A percentile compares a stretch with the other conserved stretches of the same genome.
Evolutionary conservation across 2,888 invertebrate species (phyloP).

Genomic region (Diloba caeruleocephala): DNA sequence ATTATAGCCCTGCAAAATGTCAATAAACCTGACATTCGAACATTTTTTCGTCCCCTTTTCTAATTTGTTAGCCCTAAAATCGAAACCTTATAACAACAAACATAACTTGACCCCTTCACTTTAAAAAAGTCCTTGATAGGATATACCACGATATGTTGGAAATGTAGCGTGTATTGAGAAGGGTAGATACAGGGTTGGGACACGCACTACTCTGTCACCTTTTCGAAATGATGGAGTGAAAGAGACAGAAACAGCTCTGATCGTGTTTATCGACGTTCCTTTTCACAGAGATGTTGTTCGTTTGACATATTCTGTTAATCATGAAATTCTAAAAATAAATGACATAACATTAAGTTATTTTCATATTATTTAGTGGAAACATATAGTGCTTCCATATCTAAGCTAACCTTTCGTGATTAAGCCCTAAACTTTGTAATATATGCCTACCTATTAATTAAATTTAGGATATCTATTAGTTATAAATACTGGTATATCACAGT

Average conservation of each 20-base stretch:
- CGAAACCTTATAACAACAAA: constrained; percentile 72
- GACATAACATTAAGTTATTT: too few species aligned
- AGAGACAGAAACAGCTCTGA: constrained; percentile 65
- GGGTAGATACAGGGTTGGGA: constrained; percentile 79
- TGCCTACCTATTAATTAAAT: too few species aligned
- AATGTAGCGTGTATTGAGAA: constrained; percentile 75
- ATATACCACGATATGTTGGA: constrained; percentile 66
- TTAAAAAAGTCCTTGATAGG: neutral
- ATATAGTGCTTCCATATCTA: too few species aligned
- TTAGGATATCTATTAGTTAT: too few species aligned
- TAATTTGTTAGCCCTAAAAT: constrained; percentile 87
- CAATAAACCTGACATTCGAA: constrained; percentile 84
- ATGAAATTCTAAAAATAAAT: constrained; percentile 10
- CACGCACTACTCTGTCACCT: constrained; percentile 73
- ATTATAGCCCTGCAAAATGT: constrained; percentile 85
- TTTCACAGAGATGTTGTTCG: constrained; percentile 53
- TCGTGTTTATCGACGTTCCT: constrained; percentile 64
- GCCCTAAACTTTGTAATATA: too few species aligned
- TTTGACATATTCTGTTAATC: constrained; percentile 37
- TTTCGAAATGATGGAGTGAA: constrained; percentile 64
- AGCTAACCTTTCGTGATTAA: too few species aligned
- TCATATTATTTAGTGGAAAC: too few species aligned
- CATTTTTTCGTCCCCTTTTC: constrained; percentile 82
- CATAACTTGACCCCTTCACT: constrained; percentile 42
- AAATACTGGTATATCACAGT: too few species aligned